Conservation (phyloP, 2,888 invertebrate genomes). For the Helleia helle region DNA sequence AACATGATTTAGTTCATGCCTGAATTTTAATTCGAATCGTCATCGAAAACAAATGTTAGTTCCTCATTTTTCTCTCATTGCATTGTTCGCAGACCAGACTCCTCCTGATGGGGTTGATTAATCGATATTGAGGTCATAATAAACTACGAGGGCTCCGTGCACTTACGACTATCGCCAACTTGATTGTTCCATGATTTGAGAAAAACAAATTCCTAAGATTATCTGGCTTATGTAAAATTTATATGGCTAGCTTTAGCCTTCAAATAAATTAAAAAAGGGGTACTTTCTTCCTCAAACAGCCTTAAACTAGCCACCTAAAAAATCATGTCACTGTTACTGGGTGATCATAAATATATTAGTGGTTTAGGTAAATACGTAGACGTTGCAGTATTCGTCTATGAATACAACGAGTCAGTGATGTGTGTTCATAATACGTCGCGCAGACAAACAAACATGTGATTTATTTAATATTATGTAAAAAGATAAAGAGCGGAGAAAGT, state of each 20-base stretch:
- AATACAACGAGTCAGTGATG: too few species aligned
- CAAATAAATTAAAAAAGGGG: too few species aligned
- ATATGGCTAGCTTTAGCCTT: too few species aligned
- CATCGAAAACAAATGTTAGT: conserved; percentile 25
- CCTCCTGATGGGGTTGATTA: conserved; percentile 41
- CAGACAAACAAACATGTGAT: too few species aligned
- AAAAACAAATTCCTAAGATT: conserved; percentile 4
- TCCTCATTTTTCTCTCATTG: conserved; percentile 29
- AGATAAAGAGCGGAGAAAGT: neutral
- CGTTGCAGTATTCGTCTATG: too few species aligned
- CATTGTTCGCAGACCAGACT: conserved; percentile 27
- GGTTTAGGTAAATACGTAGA: too few species aligned
- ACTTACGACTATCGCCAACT: conserved; percentile 8
- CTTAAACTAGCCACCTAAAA: too few species aligned
- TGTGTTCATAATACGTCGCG: too few species aligned
- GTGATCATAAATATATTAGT: too few species aligned
- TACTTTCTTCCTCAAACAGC: too few species aligned
- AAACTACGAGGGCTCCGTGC: conserved; percentile 25
- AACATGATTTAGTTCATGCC: too few species aligned
- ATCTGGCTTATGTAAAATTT: conserved; percentile 4
- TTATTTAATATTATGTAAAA: neutral
- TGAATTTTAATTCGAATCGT: conserved; percentile 12
- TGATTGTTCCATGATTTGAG: conserved; percentile 1
- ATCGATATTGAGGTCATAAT: conserved; percentile 42
- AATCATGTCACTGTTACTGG: too few species aligned